phyloP scores from a whole-genome alignment of 2,113 vertebrate species.

The Nymphicus hollandicus region DNA sequence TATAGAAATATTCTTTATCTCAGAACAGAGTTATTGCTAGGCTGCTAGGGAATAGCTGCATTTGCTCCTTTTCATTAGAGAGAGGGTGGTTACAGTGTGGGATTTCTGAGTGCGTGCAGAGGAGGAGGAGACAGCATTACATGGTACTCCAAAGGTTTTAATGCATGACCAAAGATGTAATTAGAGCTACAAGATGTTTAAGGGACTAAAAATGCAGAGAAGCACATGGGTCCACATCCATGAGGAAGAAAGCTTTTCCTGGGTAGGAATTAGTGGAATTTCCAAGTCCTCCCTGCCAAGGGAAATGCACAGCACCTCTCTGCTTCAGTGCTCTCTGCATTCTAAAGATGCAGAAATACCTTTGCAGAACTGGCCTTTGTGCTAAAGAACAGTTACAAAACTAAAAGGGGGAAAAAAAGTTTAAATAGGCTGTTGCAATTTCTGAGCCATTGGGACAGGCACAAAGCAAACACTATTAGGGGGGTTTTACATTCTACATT shows the following conservation, averaged over 20 bases:
- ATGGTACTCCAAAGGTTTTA: background rate
- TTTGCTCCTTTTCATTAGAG: background rate
- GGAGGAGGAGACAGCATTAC: background rate
- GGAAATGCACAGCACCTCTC: background rate
- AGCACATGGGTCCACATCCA: fast-evolving
- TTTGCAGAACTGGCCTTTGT: background rate
- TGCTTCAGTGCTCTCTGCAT: background rate
- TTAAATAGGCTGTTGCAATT: background rate
- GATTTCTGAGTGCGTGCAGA: background rate
- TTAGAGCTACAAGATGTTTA: background rate
- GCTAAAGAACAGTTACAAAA: background rate
- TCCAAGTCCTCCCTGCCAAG: background rate
- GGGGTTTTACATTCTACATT: background rate
- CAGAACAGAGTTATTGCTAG: background rate
- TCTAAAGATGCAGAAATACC: background rate
- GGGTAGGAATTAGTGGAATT: background rate
- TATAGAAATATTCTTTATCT: background rate
- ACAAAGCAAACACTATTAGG: background rate
- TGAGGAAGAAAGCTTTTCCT: background rate
- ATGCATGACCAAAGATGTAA: background rate
- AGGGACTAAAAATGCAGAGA: background rate
- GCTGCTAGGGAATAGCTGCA: background rate
- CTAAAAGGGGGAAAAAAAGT: background rate
- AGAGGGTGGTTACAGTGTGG: background rate
- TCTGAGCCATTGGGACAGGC: background rate